Evolutionary conservation across 2,113 vertebrate species (phyloP).

Genomic region (Colius striatus): DNA sequence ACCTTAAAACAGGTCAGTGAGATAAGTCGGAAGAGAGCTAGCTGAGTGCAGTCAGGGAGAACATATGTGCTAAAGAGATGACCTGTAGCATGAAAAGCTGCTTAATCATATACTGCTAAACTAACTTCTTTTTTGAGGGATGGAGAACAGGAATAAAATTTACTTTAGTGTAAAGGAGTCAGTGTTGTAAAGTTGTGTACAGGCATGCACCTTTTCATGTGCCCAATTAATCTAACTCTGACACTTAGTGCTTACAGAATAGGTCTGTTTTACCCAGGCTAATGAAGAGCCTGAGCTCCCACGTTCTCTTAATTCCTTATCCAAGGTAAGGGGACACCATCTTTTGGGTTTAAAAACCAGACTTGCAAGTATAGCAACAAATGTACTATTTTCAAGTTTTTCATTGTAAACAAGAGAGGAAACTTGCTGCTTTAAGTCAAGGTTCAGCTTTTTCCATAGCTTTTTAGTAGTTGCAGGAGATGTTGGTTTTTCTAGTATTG

Average conservation of each 20-base stretch:
- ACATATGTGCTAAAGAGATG: background rate
- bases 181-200: background rate
- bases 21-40: background rate
- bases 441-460: background rate
- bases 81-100: background rate
- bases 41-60: background rate
- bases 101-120: background rate
- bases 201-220: fast-evolving
- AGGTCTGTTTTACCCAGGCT: background rate
- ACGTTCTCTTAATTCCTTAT: background rate
- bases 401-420: background rate
- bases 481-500: background rate
- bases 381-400: background rate
- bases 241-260: background rate
- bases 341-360: background rate
- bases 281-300: background rate
- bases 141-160: background rate
- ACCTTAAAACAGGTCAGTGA: background rate
- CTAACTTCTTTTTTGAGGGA: background rate
- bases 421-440: background rate
- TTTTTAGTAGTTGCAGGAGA: background rate
- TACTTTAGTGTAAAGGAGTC: background rate
- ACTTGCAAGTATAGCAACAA: background rate
- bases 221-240: background rate
- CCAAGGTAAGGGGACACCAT: background rate